Evolutionary conservation across 2,888 invertebrate genomes (phyloP).

Genomic region (Aspidapion aeneum): DNA sequence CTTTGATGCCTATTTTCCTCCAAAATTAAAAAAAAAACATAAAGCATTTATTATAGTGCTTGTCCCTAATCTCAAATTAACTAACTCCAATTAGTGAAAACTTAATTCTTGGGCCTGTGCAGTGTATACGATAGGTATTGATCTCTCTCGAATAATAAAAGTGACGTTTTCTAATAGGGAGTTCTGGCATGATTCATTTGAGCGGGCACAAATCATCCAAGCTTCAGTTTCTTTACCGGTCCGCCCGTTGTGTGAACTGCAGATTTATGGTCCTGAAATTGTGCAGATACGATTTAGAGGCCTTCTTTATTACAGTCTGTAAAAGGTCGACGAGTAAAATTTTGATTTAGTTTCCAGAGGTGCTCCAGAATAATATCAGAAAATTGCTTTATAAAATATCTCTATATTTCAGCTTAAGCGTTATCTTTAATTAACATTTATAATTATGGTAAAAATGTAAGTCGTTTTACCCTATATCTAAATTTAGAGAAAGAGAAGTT

Average conservation of each 20-base stretch:
- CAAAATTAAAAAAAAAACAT: no score
- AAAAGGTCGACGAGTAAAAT: background rate
- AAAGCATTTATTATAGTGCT: no score
- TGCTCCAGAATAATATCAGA: background rate
- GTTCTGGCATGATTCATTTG: conserved; percentile 7
- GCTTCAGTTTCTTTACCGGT: background rate
- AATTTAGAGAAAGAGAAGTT: no score
- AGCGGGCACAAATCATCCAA: background rate
- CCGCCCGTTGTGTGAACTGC: background rate
- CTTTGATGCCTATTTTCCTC: no score
- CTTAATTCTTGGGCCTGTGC: no score
- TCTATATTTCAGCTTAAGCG: no score
- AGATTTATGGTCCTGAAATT: background rate
- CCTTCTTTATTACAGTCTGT: background rate
- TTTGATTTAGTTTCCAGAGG: background rate
- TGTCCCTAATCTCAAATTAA: no score
- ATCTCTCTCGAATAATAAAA: conserved; percentile 25
- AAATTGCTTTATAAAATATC: background rate
- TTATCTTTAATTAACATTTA: no score
- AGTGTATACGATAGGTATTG: no score
- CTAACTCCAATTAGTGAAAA: no score
- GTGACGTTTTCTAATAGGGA: conserved; percentile 24
- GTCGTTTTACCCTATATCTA: no score
- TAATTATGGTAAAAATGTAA: no score
- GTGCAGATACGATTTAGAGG: background rate